These are phyloP conservation scores for Melopsittacus undulatus DNA, from an alignment of 2,797 vertebrate species.

Conservation along the genomic window DNA sequence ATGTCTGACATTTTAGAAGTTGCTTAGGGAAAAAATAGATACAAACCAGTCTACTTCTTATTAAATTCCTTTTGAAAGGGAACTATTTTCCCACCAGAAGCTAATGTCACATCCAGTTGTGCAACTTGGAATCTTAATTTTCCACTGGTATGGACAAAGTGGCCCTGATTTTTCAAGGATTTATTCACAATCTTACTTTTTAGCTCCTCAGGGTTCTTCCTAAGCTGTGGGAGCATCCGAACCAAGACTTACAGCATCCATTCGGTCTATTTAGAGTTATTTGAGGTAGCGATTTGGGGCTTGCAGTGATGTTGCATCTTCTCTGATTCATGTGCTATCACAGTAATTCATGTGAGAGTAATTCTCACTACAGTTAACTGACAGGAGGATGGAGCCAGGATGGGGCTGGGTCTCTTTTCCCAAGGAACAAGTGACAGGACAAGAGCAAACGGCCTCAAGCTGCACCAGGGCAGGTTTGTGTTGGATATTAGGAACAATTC, in stretches of 20 bases:
- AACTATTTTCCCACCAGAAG: constrained; percentile 43
- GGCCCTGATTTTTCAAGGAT: not conserved
- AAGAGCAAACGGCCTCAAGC: not conserved
- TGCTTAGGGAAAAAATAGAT: not conserved
- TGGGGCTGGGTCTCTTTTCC: not conserved
- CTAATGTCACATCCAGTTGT: not conserved
- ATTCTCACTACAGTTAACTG: not conserved
- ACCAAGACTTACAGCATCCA: not conserved
- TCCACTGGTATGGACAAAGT: not conserved
- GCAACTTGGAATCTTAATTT: constrained; percentile 16
- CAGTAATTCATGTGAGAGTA: not conserved
- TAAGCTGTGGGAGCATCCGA: not conserved
- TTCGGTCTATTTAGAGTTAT: not conserved
- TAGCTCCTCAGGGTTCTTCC: not conserved
- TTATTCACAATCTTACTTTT: not conserved
- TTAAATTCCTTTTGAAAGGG: constrained; percentile 37
- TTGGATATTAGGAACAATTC: not conserved
- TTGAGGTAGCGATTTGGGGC: not conserved
- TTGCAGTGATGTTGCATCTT: not conserved
- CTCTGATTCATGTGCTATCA: not conserved
- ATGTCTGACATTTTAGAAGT: not conserved
- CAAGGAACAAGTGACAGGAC: not conserved
- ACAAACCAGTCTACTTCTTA: constrained; percentile 25
- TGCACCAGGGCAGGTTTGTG: not conserved
- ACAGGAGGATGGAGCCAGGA: not conserved